These are phyloP conservation scores for Cydia splendana DNA, from an alignment of 1,140 invertebrate species.

Conservation along the genomic window DNA sequence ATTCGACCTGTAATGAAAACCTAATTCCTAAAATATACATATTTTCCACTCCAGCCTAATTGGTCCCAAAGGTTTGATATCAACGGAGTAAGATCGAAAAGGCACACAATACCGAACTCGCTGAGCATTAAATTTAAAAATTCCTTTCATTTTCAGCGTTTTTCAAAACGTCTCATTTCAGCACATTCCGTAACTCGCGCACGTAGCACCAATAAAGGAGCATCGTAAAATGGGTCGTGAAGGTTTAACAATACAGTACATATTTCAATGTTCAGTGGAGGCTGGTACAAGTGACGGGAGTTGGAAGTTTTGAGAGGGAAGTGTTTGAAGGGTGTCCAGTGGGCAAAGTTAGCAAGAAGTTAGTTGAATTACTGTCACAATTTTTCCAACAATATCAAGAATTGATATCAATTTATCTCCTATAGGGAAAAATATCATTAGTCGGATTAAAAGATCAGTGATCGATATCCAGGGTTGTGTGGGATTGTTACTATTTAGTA, in stretches of 20 bases:
- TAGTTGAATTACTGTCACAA: too few relatives aligned
- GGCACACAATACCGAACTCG: not conserved
- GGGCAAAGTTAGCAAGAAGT: too few relatives aligned
- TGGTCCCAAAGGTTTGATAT: not conserved
- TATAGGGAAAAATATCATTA: too few relatives aligned
- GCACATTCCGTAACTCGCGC: conserved; percentile 7
- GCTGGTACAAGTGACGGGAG: not conserved
- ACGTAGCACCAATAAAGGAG: not conserved
- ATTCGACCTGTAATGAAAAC: too few relatives aligned
- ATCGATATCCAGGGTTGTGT: too few relatives aligned
- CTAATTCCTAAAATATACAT: too few relatives aligned
- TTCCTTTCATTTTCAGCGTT: conserved; percentile 22
- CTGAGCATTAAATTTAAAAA: conserved; percentile 29
- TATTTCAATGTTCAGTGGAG: conserved; percentile 17
- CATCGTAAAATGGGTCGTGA: conserved; percentile 17
- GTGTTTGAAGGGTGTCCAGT: not conserved
- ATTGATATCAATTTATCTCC: too few relatives aligned
- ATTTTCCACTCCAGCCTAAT: not conserved
- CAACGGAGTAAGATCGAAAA: not conserved
- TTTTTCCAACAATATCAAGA: too few relatives aligned
- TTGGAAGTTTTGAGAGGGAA: not conserved
- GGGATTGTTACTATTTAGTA: too few relatives aligned
- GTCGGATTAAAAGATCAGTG: too few relatives aligned
- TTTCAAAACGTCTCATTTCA: conserved; percentile 28
- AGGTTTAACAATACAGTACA: conserved; percentile 27